Percentiles rank a stretch among this genome's conserved stretches.
phyloP scores from a whole-genome alignment of 2,888 invertebrate genomes.

The Cephus nigrinus region DNA sequence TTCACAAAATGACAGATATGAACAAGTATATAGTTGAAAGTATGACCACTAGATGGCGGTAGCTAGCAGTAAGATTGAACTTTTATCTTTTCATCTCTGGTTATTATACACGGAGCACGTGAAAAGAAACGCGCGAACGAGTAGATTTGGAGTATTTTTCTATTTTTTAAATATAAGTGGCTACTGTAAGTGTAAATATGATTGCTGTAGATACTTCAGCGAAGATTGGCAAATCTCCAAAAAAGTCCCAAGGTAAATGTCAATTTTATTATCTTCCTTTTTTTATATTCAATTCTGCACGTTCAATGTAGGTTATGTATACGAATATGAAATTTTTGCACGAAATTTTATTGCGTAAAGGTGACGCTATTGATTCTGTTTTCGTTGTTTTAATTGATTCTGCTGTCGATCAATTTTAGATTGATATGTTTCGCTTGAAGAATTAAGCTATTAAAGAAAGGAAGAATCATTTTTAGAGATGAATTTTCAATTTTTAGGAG shows the following conservation, averaged over 20 bases:
- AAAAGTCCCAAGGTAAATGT: slow-evolving; percentile 15
- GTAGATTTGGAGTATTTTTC: not conserved
- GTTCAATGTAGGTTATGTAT: not conserved
- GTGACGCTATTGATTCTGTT: not conserved
- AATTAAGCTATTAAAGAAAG: too few relatives aligned
- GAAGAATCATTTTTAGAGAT: too few relatives aligned
- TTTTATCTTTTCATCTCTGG: too few relatives aligned
- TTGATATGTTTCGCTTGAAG: too few relatives aligned
- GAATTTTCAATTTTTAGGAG: not conserved
- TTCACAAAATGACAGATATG: not conserved
- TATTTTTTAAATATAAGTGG: not conserved
- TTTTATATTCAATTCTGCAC: not conserved
- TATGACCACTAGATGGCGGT: not conserved
- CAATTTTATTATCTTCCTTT: not conserved
- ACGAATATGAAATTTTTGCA: not conserved
- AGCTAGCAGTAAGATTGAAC: too few relatives aligned
- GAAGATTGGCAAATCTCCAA: slow-evolving; percentile 15
- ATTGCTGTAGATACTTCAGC: slow-evolving; percentile 15
- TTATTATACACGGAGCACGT: not conserved
- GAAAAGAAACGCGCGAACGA: not conserved
- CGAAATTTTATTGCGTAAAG: not conserved
- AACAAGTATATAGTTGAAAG: not conserved
- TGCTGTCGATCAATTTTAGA: not conserved
- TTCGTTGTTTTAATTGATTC: not conserved
- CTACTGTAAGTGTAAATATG: slow-evolving; percentile 7